Evolutionary conservation across 2,888 invertebrate genomes (phyloP).

Genomic region (Griposia aprilina): DNA sequence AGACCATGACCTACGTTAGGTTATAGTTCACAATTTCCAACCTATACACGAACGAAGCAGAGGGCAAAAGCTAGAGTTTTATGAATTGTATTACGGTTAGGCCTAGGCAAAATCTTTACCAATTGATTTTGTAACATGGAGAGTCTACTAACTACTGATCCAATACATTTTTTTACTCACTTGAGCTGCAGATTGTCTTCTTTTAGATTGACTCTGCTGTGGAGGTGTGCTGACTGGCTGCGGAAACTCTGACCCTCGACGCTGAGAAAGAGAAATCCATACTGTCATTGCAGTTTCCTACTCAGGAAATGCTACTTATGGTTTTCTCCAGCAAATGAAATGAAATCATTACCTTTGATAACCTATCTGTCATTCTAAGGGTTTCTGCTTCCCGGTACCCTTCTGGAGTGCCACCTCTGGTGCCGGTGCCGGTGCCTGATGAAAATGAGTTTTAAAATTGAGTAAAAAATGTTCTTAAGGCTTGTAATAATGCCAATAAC

Average conservation of each 20-base stretch:
- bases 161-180: slow-evolving; percentile 67
- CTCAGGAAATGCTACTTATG: not conserved
- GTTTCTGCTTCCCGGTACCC: slow-evolving; percentile 88
- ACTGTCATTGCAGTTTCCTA: not conserved
- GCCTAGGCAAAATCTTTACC: not conserved
- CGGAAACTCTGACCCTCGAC: slow-evolving; percentile 88
- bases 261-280: slow-evolving; percentile 70
- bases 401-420: slow-evolving; percentile 85
- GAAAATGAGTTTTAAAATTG: slow-evolving; percentile 42
- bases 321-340: not conserved
- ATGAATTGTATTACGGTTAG: not conserved
- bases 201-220: slow-evolving; percentile 79
- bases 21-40: not conserved
- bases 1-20: too few species aligned
- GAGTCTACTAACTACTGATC: not conserved
- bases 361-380: slow-evolving; percentile 83
- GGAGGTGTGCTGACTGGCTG: slow-evolving; percentile 87
- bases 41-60: not conserved
- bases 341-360: slow-evolving; percentile 78
- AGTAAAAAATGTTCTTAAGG: not conserved
- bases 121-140: not conserved
- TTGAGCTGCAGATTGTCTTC: slow-evolving; percentile 86
- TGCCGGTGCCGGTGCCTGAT: slow-evolving; percentile 74
- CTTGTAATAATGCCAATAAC: too few species aligned
- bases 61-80: not conserved